Base-by-base conservation (phyloP, 2,113 vertebrate species). In the Oreochromis tanganicae region DNA sequence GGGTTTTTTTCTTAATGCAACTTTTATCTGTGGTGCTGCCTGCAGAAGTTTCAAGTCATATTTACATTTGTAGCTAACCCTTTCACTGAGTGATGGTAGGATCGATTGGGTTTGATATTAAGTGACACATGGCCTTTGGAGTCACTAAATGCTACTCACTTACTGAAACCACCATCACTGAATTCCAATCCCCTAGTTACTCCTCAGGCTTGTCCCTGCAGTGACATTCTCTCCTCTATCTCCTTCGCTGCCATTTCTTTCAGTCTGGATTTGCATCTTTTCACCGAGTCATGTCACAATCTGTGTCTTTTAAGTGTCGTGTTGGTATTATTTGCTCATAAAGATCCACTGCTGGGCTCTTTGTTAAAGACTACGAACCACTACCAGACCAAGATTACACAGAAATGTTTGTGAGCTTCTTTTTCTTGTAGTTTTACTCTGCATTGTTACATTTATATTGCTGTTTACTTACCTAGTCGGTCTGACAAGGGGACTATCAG, bases 61-160 rank as follows among this genome's bases (percentile, higher is more conserved):
- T 57, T 63, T 87, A 84, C 21, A 56, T 43, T 85, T 46, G 71
- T 32, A 4, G 80, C 88, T 46, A 81, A 91, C 87, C 87, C 85
- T 87, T 79, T 59, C 6, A 57, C 21, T 90, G 92, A 92, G 87
- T 91, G 92, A 94, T 89, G 93, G 80, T 48, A 50, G 63, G 79
- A 96, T 96, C 87, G 94, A 96, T 96, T 90, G 88, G 68, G 87
- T 94, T 94, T 93, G 93, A 94, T 96, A 93, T 93, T 89, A 94
- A 94, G 94, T 94, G 95, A 94, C 94, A 94, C 89, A 24, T 96
- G 94, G 93, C 95, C 95, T 96, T 96, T 96, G 83, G 88, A 95
- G 93, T 94, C 92, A 93, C 91, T 93, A 94, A 95, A 94, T 94
- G 93, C 91, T 94, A 68, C 92, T 92, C 94, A 89, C 89, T 71